phyloP scores from a whole-genome alignment of 23 tunicate species.

The Botrylloides violaceus region DNA sequence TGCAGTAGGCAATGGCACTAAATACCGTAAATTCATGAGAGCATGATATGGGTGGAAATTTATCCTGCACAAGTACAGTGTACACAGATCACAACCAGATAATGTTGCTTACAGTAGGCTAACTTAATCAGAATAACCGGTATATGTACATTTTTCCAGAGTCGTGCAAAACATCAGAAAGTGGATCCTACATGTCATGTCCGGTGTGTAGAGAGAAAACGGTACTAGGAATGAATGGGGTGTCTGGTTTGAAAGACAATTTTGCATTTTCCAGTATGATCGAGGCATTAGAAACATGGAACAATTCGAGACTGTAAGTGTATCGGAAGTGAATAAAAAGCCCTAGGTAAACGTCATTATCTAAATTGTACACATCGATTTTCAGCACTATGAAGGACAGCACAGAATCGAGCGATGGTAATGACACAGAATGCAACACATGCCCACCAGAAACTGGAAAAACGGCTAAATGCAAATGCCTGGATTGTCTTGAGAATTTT shows the following conservation, averaged over 20 bases:
- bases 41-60: too few species aligned
- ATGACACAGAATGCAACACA: conserved; percentile 29
- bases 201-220: conserved; percentile 71
- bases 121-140: too few species aligned
- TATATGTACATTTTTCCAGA: too few species aligned
- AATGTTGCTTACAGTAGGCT: too few species aligned
- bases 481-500: conserved; percentile 57
- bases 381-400: background rate
- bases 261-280: conserved; percentile 55
- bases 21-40: too few species aligned
- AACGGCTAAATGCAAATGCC: conserved; percentile 65
- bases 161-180: conserved; percentile 53
- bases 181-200: conserved; percentile 46
- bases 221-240: conserved; percentile 51
- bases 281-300: conserved; percentile 45
- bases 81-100: too few species aligned
- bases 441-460: conserved; percentile 39
- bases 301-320: conserved; percentile 12
- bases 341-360: background rate
- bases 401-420: background rate
- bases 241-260: conserved; percentile 56
- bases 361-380: background rate
- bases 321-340: background rate
- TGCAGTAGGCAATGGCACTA: too few species aligned
- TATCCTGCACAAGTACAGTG: too few species aligned